Evolutionary conservation across 2,113 vertebrate species (phyloP).

Genomic region (Serinus canaria): DNA sequence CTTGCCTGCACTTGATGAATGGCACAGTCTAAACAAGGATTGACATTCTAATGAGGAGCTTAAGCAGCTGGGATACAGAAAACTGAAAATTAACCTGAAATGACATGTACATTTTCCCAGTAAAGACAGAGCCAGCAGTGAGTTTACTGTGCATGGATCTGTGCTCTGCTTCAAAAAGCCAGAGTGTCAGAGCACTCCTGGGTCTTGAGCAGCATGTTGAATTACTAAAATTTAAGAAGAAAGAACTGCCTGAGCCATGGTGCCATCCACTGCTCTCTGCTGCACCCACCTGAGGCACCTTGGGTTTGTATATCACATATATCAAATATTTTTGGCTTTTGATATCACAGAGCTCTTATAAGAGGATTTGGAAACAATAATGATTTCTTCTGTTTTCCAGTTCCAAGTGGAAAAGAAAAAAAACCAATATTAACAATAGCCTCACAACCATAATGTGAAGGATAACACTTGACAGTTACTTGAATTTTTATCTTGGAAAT

Average conservation of each 20-base stretch:
- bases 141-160: not conserved
- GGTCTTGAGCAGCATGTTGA: not conserved
- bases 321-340: conserved; percentile 17
- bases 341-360: conserved; percentile 63
- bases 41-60: not conserved
- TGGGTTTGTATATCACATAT: conserved; percentile 28
- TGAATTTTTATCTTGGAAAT: not conserved
- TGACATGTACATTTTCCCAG: not conserved
- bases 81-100: not conserved
- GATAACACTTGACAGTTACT: not conserved
- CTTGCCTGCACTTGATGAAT: not conserved
- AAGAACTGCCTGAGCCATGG: conserved; percentile 59
- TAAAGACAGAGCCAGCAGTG: not conserved
- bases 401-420: conserved; percentile 27
- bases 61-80: not conserved
- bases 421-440: not conserved
- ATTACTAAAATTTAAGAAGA: not conserved
- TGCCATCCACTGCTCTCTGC: conserved; percentile 57
- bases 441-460: not conserved
- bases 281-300: conserved; percentile 55
- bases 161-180: not conserved
- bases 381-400: conserved; percentile 61
- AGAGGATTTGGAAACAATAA: conserved; percentile 51
- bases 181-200: not conserved
- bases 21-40: not conserved